Evolutionary conservation across 37 sponge, comb jelly and placozoan species (phyloP).

Genomic region (Petrosia ficiformis): DNA sequence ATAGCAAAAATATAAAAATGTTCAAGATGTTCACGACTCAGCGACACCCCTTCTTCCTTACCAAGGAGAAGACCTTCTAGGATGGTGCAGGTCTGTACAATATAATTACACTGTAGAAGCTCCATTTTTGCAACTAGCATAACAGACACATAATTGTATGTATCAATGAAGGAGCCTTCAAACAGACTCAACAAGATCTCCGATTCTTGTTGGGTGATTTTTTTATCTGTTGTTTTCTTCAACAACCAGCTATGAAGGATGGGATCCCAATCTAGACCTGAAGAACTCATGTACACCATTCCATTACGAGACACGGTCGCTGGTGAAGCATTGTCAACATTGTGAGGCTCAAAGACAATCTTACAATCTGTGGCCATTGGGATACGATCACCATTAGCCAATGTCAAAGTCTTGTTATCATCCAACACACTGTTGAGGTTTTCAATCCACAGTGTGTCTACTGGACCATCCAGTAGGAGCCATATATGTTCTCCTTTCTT

Average conservation of each 20-base stretch:
- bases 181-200: constrained; percentile 70
- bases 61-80: constrained; percentile 90
- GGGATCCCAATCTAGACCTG: constrained; percentile 94
- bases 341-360: constrained; percentile 97
- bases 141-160: constrained; percentile 66
- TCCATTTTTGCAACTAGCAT: constrained; percentile 85
- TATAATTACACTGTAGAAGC: constrained; percentile 88
- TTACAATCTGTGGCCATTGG: constrained; percentile 96
- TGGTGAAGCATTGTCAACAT: constrained; percentile 99
- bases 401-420: constrained; percentile 98
- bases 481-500: constrained; percentile 98
- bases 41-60: constrained; percentile 65
- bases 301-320: constrained; percentile 99
- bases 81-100: constrained; percentile 75
- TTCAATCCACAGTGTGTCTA: constrained; percentile 99
- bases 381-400: constrained; percentile 98
- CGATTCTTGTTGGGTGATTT: constrained; percentile 69
- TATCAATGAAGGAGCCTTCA: constrained; percentile 73
- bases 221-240: constrained; percentile 62
- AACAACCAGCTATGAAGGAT: constrained; percentile 85
- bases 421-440: constrained; percentile 87
- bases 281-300: constrained; percentile 99
- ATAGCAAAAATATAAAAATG: constrained; percentile 91
- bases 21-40: constrained; percentile 62
- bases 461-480: constrained; percentile 97